A percentile compares a stretch with the other conserved stretches of the same genome.
Conservation (phyloP, 1,140 invertebrate genomes). For the Parasteatoda tepidariorum region DNA sequence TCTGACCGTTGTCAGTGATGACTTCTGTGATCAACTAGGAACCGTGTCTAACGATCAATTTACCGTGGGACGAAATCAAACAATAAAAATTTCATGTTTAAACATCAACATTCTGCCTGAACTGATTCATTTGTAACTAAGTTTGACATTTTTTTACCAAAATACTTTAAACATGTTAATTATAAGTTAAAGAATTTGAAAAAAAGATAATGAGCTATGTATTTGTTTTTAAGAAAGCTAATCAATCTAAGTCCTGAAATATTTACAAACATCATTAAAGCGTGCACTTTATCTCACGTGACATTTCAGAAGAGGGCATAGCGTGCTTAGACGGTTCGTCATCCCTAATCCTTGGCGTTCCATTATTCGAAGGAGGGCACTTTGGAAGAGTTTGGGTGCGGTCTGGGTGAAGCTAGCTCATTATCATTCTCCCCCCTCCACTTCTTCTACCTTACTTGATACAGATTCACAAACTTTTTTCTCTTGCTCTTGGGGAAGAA, state of each 20-base stretch:
- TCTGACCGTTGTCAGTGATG: too few species aligned
- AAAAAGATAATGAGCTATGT: background rate
- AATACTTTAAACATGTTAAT: too few species aligned
- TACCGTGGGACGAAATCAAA: too few species aligned
- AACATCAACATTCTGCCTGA: too few species aligned
- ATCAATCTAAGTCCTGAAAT: background rate
- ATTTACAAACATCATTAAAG: background rate
- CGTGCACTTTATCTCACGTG: background rate
- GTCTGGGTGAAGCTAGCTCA: conserved; percentile 3
- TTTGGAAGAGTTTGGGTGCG: conserved; percentile 5
- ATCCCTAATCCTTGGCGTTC: background rate
- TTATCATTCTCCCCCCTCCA: background rate
- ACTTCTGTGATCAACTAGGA: too few species aligned
- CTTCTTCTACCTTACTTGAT: background rate
- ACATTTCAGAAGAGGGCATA: conserved; percentile 4
- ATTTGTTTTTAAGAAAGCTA: background rate
- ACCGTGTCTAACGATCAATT: too few species aligned
- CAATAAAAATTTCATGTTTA: too few species aligned
- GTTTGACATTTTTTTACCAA: too few species aligned
- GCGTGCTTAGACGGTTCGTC: background rate
- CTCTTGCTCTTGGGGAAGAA: background rate
- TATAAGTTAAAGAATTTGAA: too few species aligned
- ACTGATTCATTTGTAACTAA: too few species aligned
- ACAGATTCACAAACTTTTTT: background rate
- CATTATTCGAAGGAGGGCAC: conserved; percentile 4